Percentiles rank a stretch among this genome's conserved stretches.
Evolutionary conservation across 2,888 invertebrate genomes (phyloP).

Genomic region (Zelleria hepariella): DNA sequence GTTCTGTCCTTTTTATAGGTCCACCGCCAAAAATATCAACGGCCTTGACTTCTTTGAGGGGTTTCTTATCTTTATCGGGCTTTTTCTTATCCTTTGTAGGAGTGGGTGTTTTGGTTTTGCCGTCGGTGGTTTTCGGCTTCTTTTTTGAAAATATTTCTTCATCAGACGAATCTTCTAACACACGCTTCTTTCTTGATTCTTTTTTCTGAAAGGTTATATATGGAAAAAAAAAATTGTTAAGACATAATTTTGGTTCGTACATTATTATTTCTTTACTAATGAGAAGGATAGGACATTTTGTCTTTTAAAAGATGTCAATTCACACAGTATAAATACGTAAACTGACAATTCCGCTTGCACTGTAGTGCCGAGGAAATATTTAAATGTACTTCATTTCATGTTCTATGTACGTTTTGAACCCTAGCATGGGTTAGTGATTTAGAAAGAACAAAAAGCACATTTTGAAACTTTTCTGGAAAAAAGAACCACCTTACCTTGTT

Average conservation of each 20-base stretch:
- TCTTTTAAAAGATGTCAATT: too few relatives aligned
- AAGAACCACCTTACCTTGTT: conserved; percentile 33
- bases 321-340: too few relatives aligned
- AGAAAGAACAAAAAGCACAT: not conserved
- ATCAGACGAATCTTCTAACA: conserved; percentile 49
- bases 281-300: too few relatives aligned
- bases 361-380: too few relatives aligned
- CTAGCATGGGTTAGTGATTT: too few relatives aligned
- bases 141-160: conserved; percentile 34
- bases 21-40: conserved; percentile 75
- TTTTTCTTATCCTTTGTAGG: conserved; percentile 27
- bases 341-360: too few relatives aligned
- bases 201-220: conserved; percentile 30
- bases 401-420: too few relatives aligned
- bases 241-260: too few relatives aligned
- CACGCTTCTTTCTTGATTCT: conserved; percentile 34
- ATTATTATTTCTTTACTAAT: too few relatives aligned
- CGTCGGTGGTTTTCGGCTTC: conserved; percentile 25
- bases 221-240: not conserved
- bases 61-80: conserved; percentile 25
- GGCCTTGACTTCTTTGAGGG: conserved; percentile 48
- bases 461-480: not conserved
- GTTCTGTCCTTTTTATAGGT: conserved; percentile 73
- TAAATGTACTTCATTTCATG: too few relatives aligned
- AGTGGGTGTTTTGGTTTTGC: conserved; percentile 22